phyloP scores from a whole-genome alignment of 1,140 invertebrate species.

The Pollicipes pollicipes region DNA sequence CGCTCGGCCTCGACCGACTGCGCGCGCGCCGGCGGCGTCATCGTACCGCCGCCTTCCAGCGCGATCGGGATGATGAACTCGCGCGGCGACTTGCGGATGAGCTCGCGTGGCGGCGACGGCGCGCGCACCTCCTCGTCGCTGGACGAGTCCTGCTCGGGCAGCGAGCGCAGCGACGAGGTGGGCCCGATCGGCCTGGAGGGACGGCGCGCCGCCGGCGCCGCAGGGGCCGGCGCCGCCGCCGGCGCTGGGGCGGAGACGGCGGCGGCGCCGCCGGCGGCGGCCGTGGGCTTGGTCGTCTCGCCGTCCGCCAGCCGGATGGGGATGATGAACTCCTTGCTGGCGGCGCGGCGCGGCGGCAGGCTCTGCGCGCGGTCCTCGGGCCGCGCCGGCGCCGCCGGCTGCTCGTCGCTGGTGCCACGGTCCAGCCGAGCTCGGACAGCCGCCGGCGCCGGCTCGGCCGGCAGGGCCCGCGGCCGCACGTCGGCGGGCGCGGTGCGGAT shows the following conservation, averaged over 20 bases:
- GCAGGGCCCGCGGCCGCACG: too few species aligned
- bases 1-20: background rate
- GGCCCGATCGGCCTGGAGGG: background rate
- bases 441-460: background rate
- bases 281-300: background rate
- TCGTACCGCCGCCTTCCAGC: constrained; percentile 66
- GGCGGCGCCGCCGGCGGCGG: background rate
- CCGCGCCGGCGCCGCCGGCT: background rate
- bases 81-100: constrained; percentile 46
- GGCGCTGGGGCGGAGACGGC: background rate
- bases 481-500: background rate
- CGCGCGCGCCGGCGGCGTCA: constrained; percentile 37
- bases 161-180: background rate
- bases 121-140: background rate
- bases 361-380: background rate
- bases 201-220: background rate
- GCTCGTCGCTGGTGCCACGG: background rate
- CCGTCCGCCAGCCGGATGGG: background rate
- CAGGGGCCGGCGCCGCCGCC: background rate
- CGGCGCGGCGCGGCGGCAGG: background rate
- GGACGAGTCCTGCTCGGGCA: background rate
- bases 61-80: constrained; percentile 83
- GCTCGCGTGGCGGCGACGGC: background rate
- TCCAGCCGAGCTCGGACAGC: background rate
- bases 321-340: background rate